A percentile compares a stretch with the other conserved stretches of the same genome.
These are phyloP conservation scores for Acholoe squamosa DNA, from an alignment of 2,888 invertebrate species.

Conservation along the genomic window DNA sequence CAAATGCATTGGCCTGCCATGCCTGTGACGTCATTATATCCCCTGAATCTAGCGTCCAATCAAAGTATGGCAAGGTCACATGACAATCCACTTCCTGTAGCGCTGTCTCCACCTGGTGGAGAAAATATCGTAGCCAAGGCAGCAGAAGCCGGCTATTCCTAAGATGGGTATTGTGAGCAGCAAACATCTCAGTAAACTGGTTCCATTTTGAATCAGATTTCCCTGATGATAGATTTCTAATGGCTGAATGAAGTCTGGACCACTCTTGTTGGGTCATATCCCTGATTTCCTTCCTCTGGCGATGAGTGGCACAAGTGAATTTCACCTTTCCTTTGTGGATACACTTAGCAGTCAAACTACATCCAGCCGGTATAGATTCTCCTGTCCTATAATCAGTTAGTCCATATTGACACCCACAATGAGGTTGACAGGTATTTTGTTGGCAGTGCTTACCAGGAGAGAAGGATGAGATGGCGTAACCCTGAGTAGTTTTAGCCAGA, in stretches of 20 bases:
- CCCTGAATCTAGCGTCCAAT: conserved; percentile 82
- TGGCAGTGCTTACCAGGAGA: conserved; percentile 73
- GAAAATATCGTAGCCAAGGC: conserved; percentile 81
- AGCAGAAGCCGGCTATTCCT: conserved; percentile 76
- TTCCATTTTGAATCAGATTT: conserved; percentile 78
- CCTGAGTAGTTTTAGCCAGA: neutral
- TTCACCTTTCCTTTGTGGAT: neutral
- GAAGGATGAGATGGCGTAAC: conserved; percentile 24
- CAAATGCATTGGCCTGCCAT: conserved; percentile 80
- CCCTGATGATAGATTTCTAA: conserved; percentile 73
- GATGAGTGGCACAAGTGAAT: conserved; percentile 67
- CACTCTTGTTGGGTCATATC: conserved; percentile 78
- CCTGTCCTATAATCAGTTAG: conserved; percentile 72
- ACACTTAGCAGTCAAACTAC: conserved; percentile 7
- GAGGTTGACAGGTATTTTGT: conserved; percentile 75
- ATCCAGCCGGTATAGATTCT: conserved; percentile 2
- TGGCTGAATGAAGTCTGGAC: conserved; percentile 77
- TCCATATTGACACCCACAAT: conserved; percentile 79
- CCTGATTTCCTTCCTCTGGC: conserved; percentile 78
- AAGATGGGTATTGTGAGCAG: conserved; percentile 76
- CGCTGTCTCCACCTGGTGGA: conserved; percentile 77
- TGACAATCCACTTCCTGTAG: conserved; percentile 78
- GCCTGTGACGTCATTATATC: conserved; percentile 75
- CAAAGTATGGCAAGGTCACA: conserved; percentile 81
- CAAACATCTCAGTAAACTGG: conserved; percentile 76